Conservation (phyloP, 2,113 vertebrate genomes). For the Bombycilla garrulus region DNA sequence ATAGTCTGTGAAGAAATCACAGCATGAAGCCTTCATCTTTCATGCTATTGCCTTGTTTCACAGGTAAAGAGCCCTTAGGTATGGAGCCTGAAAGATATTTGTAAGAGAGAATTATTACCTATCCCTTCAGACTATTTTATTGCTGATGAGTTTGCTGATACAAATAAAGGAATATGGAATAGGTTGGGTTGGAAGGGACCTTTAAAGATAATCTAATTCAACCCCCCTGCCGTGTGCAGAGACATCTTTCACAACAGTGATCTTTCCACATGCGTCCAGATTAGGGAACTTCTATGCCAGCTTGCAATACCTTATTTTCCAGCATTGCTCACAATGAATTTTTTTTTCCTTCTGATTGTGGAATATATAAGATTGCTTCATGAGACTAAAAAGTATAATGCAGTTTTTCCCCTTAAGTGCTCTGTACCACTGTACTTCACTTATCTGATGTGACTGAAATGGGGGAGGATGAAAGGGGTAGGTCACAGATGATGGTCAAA, state of each 20-base stretch:
- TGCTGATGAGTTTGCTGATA: neutral
- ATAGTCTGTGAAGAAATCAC: neutral
- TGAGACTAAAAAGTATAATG: neutral
- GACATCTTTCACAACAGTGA: neutral
- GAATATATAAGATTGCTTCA: neutral
- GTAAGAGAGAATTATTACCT: neutral
- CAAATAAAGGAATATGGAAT: neutral
- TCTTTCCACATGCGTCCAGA: neutral
- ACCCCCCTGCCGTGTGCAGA: neutral
- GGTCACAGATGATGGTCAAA: neutral
- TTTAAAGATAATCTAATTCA: neutral
- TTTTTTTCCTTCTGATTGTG: neutral
- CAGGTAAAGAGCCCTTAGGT: neutral
- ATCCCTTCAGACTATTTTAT: neutral
- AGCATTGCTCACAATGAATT: neutral
- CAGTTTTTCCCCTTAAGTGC: neutral
- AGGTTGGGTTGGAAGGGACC: neutral
- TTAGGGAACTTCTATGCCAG: neutral
- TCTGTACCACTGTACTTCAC: neutral
- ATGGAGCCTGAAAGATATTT: neutral
- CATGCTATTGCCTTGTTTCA: neutral
- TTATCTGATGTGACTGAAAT: neutral
- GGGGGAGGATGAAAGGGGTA: neutral
- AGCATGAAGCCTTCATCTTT: neutral
- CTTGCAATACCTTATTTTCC: conserved; percentile 5